These are phyloP conservation scores for Hirtodrosophila histrioides DNA, from an alignment of 2,888 invertebrate genomes.

Conservation along the genomic window DNA sequence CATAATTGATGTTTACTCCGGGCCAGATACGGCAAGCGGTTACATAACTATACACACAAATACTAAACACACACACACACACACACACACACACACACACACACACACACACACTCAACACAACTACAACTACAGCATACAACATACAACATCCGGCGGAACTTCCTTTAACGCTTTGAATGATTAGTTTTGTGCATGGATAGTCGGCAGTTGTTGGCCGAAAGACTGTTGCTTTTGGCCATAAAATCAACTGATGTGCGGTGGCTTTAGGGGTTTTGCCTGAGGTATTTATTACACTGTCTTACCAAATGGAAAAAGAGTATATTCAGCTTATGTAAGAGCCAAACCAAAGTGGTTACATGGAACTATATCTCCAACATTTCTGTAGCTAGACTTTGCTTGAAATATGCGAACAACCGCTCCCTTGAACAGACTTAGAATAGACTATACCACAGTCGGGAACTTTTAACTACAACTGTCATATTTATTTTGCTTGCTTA, in stretches of 20 bases:
- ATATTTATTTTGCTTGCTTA: background rate
- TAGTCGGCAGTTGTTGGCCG: conserved; percentile 24
- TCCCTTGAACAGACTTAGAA: too few species aligned
- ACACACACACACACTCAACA: conserved; percentile 31
- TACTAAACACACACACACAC: conserved; percentile 19
- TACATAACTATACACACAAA: conserved; percentile 15
- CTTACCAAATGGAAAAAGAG: too few species aligned
- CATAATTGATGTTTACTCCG: conserved; percentile 71
- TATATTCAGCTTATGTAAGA: too few species aligned
- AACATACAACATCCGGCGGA: conserved; percentile 58
- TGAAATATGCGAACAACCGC: too few species aligned
- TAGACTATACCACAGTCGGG: too few species aligned
- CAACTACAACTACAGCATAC: conserved; percentile 54
- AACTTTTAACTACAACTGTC: too few species aligned
- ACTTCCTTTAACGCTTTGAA: conserved; percentile 67
- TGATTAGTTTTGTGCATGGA: conserved; percentile 69
- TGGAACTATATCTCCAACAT: too few species aligned
- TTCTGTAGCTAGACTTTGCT: too few species aligned
- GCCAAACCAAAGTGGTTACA: too few species aligned
- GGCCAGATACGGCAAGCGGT: conserved; percentile 24
- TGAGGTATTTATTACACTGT: too few species aligned
- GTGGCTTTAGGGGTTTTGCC: conserved; percentile 9
- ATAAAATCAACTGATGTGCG: conserved; percentile 56
- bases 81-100: conserved; percentile 17
- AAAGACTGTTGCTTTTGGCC: conserved; percentile 39